Evolutionary conservation across 2,797 vertebrate species (phyloP).

Genomic region (Danio jaintianensis): DNA sequence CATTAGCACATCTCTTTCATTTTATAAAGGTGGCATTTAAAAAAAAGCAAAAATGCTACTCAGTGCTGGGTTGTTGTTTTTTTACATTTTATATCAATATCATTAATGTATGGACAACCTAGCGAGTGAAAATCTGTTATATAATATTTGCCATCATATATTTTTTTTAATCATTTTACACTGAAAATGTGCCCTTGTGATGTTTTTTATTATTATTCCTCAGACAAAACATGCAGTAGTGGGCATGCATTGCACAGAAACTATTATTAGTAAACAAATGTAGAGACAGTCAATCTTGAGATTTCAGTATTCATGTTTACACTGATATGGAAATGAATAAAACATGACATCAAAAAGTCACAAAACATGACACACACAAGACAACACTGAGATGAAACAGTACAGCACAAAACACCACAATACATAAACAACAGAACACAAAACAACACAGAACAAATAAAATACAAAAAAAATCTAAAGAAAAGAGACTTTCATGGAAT

Average conservation of each 20-base stretch:
- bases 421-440: slow-evolving; percentile 49
- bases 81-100: not conserved
- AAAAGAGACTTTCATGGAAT: slow-evolving; percentile 75
- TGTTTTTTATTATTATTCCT: not conserved
- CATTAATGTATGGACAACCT: not conserved
- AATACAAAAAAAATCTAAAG: slow-evolving; percentile 61
- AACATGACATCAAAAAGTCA: slow-evolving; percentile 52
- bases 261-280: slow-evolving; percentile 36
- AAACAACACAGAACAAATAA: slow-evolving; percentile 50
- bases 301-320: slow-evolving; percentile 75
- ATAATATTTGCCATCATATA: not conserved
- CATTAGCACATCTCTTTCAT: not conserved
- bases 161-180: not conserved
- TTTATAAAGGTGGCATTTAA: not conserved
- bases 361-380: slow-evolving; percentile 55
- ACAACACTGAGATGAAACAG: slow-evolving; percentile 54
- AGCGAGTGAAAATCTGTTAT: not conserved
- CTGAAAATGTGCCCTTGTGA: not conserved
- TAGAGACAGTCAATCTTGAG: slow-evolving; percentile 90
- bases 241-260: slow-evolving; percentile 34
- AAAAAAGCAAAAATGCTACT: not conserved
- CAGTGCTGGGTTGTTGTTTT: not conserved
- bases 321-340: slow-evolving; percentile 61
- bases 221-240: slow-evolving; percentile 40
- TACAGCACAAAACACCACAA: slow-evolving; percentile 59